phyloP scores from a whole-genome alignment of 1,140 invertebrate genomes.

The Solenopsis invicta region DNA sequence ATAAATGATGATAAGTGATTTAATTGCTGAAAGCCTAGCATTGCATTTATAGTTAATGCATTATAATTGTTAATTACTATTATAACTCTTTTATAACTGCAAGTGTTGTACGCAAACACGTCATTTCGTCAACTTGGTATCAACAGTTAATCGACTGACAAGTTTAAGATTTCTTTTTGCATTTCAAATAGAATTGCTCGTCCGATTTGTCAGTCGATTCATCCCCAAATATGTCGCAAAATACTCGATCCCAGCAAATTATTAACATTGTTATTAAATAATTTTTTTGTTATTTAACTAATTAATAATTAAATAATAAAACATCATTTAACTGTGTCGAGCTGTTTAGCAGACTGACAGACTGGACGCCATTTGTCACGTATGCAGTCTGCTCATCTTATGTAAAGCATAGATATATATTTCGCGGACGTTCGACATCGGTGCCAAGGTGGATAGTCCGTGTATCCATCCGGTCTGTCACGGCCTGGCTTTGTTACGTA shows the following conservation, averaged over 20 bases:
- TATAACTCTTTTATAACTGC: not conserved
- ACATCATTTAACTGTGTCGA: not conserved
- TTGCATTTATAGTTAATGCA: not conserved
- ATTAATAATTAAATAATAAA: not conserved
- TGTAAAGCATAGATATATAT: no score
- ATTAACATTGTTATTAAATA: not conserved
- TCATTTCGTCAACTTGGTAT: not conserved
- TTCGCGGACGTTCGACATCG: conserved; percentile 11
- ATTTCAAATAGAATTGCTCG: no score
- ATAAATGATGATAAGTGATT: not conserved
- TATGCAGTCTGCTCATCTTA: not conserved
- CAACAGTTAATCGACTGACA: not conserved
- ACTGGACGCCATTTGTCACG: conserved; percentile 15
- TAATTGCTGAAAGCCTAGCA: not conserved
- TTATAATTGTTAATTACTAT: no score
- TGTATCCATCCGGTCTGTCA: conserved; percentile 36
- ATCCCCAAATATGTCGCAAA: not conserved
- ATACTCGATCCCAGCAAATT: not conserved
- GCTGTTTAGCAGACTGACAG: conserved; percentile 9
- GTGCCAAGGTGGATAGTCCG: conserved; percentile 34
- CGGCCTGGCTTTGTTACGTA: conserved; percentile 36
- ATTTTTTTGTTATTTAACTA: not conserved
- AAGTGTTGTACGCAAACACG: not conserved
- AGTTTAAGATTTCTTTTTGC: not conserved
- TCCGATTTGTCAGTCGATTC: not conserved